A percentile compares a stretch with the other conserved stretches of the same genome.
These are phyloP conservation scores for Oscheius sp. DNA, from an alignment of 2,888 invertebrate genomes.

Conservation along the genomic window DNA sequence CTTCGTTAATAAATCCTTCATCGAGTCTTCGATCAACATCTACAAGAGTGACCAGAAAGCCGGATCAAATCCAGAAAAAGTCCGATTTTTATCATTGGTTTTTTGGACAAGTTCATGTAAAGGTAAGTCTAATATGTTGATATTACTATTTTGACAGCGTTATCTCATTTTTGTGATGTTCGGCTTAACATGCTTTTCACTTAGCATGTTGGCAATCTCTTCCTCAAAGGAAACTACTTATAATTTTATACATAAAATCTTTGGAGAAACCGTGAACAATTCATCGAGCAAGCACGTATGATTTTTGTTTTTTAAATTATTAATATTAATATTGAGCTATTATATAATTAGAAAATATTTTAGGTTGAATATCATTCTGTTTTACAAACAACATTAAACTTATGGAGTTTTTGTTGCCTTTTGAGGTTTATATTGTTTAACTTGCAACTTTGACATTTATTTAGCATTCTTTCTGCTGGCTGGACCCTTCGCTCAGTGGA, in stretches of 20 bases:
- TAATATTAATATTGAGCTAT: neutral
- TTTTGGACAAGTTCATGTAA: conserved; percentile 30
- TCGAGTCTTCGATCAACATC: conserved; percentile 16
- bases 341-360: neutral
- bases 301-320: neutral
- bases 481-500: neutral
- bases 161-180: conserved; percentile 10
- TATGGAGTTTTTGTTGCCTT: neutral
- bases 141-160: conserved; percentile 1
- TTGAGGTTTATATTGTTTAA: neutral
- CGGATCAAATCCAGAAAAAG: neutral
- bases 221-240: neutral
- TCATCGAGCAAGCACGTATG: neutral
- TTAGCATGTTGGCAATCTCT: neutral
- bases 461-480: conserved; percentile 4
- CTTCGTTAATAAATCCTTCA: conserved; percentile 3
- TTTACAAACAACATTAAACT: neutral
- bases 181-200: neutral
- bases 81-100: conserved; percentile 22
- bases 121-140: neutral
- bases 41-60: conserved; percentile 10
- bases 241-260: no score
- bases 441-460: neutral
- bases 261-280: no score
- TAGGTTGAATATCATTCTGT: neutral